Evolutionary conservation across 2,888 invertebrate species (phyloP).

Genomic region (Boloria selene): DNA sequence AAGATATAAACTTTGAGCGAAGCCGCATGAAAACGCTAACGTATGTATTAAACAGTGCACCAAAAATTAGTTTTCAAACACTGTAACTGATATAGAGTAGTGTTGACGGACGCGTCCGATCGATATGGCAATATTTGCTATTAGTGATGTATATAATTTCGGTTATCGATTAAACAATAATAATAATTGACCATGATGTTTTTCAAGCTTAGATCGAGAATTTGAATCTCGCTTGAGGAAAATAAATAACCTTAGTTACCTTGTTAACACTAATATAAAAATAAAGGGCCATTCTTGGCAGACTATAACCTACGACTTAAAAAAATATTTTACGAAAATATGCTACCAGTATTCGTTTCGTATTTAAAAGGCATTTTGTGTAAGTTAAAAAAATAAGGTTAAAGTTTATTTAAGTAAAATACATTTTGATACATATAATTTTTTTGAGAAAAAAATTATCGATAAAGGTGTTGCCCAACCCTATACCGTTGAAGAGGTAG

Average conservation of each 20-base stretch:
- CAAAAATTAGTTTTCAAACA: slow-evolving; percentile 47
- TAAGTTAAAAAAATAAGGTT: too few species aligned
- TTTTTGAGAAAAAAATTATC: slow-evolving; percentile 1
- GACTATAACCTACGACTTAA: too few species aligned
- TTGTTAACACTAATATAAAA: too few species aligned
- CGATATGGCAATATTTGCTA: slow-evolving; percentile 69
- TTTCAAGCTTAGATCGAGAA: too few species aligned
- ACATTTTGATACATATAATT: too few species aligned
- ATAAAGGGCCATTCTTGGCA: too few species aligned
- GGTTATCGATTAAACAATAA: slow-evolving; percentile 10
- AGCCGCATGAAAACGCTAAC: background rate
- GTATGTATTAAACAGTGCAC: background rate
- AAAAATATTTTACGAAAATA: too few species aligned
- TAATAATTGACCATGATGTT: background rate
- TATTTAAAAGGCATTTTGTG: too few species aligned
- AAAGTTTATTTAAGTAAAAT: too few species aligned
- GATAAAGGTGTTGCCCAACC: background rate
- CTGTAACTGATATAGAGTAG: slow-evolving; percentile 37
- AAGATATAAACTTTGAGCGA: background rate
- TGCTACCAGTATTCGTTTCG: too few species aligned
- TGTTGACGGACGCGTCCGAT: slow-evolving; percentile 40
- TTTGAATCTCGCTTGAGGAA: too few species aligned
- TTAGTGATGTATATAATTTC: slow-evolving; percentile 44
- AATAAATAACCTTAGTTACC: too few species aligned
- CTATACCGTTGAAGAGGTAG: slow-evolving; percentile 3